These are phyloP conservation scores for Dicrurus megarhynchus DNA, from an alignment of 2,113 vertebrate species.

Conservation along the genomic window DNA sequence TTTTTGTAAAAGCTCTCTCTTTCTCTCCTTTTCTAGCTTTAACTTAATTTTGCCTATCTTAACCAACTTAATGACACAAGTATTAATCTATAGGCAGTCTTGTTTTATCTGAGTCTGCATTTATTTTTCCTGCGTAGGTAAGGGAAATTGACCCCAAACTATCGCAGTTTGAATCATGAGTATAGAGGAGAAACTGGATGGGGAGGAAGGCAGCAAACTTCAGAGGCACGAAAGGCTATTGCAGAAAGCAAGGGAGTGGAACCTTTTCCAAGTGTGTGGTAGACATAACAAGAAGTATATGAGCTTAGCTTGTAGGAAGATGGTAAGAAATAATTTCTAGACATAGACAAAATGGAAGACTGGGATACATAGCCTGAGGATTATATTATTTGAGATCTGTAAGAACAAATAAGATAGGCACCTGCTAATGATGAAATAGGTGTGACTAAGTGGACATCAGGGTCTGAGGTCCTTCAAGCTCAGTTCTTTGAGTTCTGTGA, in stretches of 20 bases:
- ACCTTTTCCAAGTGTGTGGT: background rate
- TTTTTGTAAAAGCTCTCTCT: background rate
- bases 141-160: background rate
- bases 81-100: background rate
- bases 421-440: background rate
- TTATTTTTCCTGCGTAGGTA: background rate
- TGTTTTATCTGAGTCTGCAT: background rate
- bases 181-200: background rate
- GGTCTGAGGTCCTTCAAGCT: background rate
- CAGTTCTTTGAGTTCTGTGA: background rate
- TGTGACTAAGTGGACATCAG: background rate
- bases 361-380: background rate
- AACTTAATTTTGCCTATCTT: background rate
- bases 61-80: background rate
- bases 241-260: background rate
- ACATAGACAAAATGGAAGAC: background rate
- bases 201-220: background rate
- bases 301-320: background rate
- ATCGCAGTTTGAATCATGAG: background rate
- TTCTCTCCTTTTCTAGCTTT: background rate
- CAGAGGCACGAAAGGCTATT: background rate
- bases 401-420: background rate
- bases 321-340: background rate
- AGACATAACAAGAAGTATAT: background rate
- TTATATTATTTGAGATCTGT: background rate